phyloP scores from a whole-genome alignment of 2,797 vertebrate species.

The Chelon labrosus region DNA sequence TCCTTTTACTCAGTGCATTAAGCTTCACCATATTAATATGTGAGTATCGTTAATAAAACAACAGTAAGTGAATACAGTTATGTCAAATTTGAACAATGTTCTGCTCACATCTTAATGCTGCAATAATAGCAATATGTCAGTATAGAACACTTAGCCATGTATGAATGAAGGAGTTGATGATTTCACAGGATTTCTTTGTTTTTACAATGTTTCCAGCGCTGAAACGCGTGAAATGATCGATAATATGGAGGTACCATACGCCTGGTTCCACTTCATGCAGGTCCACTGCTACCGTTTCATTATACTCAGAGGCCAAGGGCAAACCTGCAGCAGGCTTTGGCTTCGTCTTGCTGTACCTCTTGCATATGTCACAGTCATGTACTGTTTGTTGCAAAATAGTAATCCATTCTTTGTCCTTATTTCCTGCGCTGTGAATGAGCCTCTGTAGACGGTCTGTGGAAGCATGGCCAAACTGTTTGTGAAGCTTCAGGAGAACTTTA shows the following conservation, averaged over 20 bases:
- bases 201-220: not conserved
- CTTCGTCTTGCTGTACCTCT: not conserved
- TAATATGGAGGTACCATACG: constrained; percentile 29
- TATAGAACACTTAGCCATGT: constrained; percentile 47
- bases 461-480: not conserved
- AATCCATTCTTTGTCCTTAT: constrained; percentile 22
- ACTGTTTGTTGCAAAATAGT: too few species aligned
- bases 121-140: too few species aligned
- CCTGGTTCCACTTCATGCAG: constrained; percentile 41
- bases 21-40: too few species aligned
- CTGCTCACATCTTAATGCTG: too few species aligned
- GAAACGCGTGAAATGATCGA: too few species aligned
- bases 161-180: constrained; percentile 37
- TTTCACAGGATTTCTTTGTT: constrained; percentile 19
- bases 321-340: not conserved
- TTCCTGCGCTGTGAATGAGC: not conserved
- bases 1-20: too few species aligned
- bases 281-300: constrained; percentile 29
- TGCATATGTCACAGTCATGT: too few species aligned
- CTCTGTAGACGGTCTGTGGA: not conserved
- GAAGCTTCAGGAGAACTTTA: not conserved
- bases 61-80: too few species aligned
- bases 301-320: too few species aligned
- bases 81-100: too few species aligned
- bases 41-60: too few species aligned